Evolutionary conservation across 2,888 invertebrate species (phyloP), one percentile per base, ranked within the genome.

Genomic region (Apamea anceps): DNA sequence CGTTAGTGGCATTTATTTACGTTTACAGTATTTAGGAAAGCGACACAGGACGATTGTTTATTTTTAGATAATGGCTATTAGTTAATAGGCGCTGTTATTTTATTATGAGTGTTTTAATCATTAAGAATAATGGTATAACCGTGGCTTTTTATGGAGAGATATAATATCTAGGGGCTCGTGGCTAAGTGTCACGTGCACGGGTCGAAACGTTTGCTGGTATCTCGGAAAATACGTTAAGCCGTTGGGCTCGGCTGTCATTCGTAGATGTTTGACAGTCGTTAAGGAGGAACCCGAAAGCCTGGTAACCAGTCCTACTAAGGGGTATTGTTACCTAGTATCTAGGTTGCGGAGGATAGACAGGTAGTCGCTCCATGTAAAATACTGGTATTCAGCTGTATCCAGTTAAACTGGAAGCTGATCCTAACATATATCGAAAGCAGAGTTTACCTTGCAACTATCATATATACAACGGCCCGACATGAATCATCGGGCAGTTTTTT

Each of bases 1-100:
- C 89, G 87, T 89, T 90, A 89, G 88, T 48, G 25, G 0, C 66
- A 62, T 85, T 67, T 84, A 82, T 85, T 84, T 65, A 57, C 82
- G 37, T 76, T 63, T 2, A 2, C 21, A 63, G 54, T 72, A 68
- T 68, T 75, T 60, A 54, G 42, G 42, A 66, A 65, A 37, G 32
- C 37, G 42, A 57, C 72, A 72, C n/a, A 13, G 45, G 13, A 63
- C 51, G n/a, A 54, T 21, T 65, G 54, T 85, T 76, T 65, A 28
- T 62, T 72, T 74, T 57, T 42, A 21, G 54, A 70, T 73, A 76
- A 76, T 57, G 37, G 1, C 10, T 28, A 25, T 51, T 75, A 18
- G 12, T 45, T 45, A 45, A 60, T 37, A 15, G 2, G 10, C 42
- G 6, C 4, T 32, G 7, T 80, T 66, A 60, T 57, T 57, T 79